Base-by-base conservation (phyloP, 2,888 invertebrate species). In the Synergus laeviventris region DNA sequence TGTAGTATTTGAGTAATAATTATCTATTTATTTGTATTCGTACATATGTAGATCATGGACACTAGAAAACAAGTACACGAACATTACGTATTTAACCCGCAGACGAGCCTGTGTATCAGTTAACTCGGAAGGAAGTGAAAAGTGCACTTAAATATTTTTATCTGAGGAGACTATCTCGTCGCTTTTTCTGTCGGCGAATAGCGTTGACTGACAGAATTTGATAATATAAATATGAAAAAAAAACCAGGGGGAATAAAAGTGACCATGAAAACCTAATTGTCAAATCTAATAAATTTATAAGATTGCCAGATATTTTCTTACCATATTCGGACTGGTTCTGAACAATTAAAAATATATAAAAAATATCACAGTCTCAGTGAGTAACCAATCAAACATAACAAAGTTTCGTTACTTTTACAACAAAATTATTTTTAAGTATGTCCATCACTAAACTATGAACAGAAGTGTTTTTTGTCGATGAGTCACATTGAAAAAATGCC, bases 141-240 rank as follows among this genome's bases (percentile, higher is more conserved):
- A 64, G 39, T 38, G 62, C 11, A 39, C 39, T 64, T 64, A 14
- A 21, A 39, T 42, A 24, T 66, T 66, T 66, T 66, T 62, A 66
- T 66, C 66, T 45, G 42, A 42, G 42, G 16, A 11, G 42, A 66
- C 9, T 24, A 66, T 66, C 42, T 66, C 42, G 42, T 64, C 39
- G 21, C 9, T 21, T 18, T 62, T 36, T 38, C 64, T 42, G 42
- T 64, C 64, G 21, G 21, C 42, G 21, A 64, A 21, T 42, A 42
- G 16, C 42, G 21, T 21, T 64, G 42, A 38, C 18, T 21, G 39
- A 64, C 11, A 42, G 18, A 64, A 16, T 5, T n/a, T 36, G 42
- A 38, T 39, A 39, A 42, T 73, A 73, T 8, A 24, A 49, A 42
- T 14, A 61, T 24, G 14, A 42, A 60, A 78, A n/a, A 31, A 42